These are phyloP conservation scores for Lasiommata megera DNA, from an alignment of 2,888 invertebrate species.

Conservation along the genomic window DNA sequence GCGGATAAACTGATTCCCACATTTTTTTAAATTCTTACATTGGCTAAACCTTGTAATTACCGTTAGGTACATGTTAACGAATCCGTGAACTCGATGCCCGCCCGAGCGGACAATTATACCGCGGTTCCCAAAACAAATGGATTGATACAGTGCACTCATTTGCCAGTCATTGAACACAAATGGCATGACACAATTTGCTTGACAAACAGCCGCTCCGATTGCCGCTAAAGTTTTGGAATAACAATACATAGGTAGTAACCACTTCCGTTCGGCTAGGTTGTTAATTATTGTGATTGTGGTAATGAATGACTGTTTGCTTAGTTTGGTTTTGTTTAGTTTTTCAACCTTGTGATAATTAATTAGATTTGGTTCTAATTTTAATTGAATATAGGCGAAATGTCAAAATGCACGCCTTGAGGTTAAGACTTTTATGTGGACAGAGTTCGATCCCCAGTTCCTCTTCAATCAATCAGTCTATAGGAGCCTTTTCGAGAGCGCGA, in stretches of 20 bases:
- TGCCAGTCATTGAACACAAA: slow-evolving; percentile 28
- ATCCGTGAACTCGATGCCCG: slow-evolving; percentile 17
- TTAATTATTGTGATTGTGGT: slow-evolving; percentile 3
- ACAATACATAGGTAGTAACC: slow-evolving; percentile 13
- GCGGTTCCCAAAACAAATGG: slow-evolving; percentile 25
- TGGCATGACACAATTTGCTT: slow-evolving; percentile 21
- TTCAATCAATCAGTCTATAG: too few species aligned
- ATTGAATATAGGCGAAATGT: too few species aligned
- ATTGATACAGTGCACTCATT: slow-evolving; percentile 19
- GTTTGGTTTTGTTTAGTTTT: background rate
- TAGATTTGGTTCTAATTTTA: background rate
- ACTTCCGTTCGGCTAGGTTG: slow-evolving; percentile 16
- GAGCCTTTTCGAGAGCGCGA: too few species aligned
- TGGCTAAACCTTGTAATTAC: background rate
- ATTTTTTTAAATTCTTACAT: too few species aligned
- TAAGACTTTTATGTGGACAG: too few species aligned
- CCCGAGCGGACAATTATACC: slow-evolving; percentile 16
- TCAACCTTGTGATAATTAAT: slow-evolving; percentile 5
- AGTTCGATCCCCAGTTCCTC: too few species aligned
- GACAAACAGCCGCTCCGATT: slow-evolving; percentile 20
- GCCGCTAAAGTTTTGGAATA: slow-evolving; percentile 12
- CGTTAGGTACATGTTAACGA: slow-evolving; percentile 1
- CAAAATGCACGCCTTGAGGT: too few species aligned
- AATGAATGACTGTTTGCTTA: slow-evolving; percentile 3
- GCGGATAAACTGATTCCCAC: too few species aligned